Percentiles rank a stretch among this genome's conserved stretches.
These are phyloP conservation scores for Ophion ellenae DNA, from an alignment of 2,888 invertebrate genomes.

Conservation along the genomic window DNA sequence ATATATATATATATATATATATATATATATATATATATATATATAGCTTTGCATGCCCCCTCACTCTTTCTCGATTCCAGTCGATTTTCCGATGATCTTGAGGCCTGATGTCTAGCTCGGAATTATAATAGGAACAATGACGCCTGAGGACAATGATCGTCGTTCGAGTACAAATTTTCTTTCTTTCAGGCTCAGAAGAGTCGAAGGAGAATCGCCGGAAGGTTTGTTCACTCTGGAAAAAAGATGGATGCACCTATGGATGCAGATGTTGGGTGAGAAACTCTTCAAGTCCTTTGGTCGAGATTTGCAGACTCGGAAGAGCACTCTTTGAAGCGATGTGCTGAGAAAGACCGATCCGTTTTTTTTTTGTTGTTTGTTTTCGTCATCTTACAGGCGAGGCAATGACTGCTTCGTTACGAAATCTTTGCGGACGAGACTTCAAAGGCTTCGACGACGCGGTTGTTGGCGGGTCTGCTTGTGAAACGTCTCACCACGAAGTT, in stretches of 20 bases:
- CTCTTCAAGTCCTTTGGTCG: background rate
- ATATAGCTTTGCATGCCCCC: background rate
- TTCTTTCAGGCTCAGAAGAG: no score
- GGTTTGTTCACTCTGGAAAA: background rate
- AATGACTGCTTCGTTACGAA: slow-evolving; percentile 61
- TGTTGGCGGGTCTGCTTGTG: slow-evolving; percentile 28
- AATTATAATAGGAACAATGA: no score
- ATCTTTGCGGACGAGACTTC: slow-evolving; percentile 52
- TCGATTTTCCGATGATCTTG: background rate
- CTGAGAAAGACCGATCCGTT: slow-evolving; percentile 19
- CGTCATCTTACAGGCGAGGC: slow-evolving; percentile 20
- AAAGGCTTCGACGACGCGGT: slow-evolving; percentile 45
- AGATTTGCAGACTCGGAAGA: background rate
- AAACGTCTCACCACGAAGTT: slow-evolving; percentile 22
- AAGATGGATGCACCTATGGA: background rate
- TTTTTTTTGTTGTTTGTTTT: background rate
- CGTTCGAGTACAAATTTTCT: no score
- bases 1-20: no score
- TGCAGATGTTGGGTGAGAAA: background rate
- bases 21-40: background rate
- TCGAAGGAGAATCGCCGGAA: no score
- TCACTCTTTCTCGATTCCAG: background rate
- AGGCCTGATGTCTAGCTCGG: background rate
- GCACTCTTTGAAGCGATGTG: slow-evolving; percentile 46
- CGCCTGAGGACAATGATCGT: no score